Evolutionary conservation across 2,113 vertebrate genomes (phyloP).

Genomic region (Manacus vitellinus): DNA sequence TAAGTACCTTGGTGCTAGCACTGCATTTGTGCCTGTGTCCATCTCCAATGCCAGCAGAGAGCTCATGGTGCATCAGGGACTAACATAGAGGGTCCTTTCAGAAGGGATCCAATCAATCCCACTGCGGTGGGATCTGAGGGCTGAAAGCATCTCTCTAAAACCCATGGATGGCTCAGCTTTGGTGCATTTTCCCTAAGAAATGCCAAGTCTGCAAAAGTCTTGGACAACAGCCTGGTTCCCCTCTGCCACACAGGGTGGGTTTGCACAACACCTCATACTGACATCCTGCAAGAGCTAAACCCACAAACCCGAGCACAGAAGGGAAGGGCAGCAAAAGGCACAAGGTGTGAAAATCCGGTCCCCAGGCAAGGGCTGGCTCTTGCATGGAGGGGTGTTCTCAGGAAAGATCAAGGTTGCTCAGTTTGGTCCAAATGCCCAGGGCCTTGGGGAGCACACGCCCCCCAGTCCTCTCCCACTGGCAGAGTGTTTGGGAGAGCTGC

Average conservation of each 20-base stretch:
- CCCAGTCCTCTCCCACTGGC: neutral
- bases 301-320: neutral
- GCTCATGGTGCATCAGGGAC: neutral
- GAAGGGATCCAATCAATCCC: neutral
- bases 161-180: neutral
- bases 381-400: neutral
- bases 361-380: neutral
- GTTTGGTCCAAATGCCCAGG: neutral
- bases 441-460: rapidly evolving
- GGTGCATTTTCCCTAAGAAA: neutral
- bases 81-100: neutral
- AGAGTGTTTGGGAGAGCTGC: neutral
- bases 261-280: rapidly evolving
- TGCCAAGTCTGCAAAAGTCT: neutral
- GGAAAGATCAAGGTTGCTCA: neutral
- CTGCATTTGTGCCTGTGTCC: neutral
- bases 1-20: neutral
- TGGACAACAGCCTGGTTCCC: neutral
- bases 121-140: neutral
- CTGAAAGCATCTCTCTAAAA: neutral
- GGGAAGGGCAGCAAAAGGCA: neutral
- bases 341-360: neutral
- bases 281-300: neutral
- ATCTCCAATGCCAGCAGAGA: neutral
- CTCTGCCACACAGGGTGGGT: neutral